Percentiles rank a stretch among this genome's conserved stretches.
phyloP scores from a whole-genome alignment of 2,888 invertebrate species.

The Caradrina clavipalpis region DNA sequence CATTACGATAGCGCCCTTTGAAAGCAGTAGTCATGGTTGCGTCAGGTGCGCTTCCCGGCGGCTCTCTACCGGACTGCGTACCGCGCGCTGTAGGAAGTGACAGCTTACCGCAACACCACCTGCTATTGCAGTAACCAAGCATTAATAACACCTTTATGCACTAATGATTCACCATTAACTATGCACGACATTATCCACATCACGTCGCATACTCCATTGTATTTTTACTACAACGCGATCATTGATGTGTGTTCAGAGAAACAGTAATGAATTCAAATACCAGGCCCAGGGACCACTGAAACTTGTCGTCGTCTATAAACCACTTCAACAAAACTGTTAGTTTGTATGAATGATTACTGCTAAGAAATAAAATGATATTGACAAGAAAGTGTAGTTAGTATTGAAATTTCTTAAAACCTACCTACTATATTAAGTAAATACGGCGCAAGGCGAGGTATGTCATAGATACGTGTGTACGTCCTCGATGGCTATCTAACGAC shows the following conservation, averaged over 20 bases:
- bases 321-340: conserved; percentile 1
- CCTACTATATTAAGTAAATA: conserved; percentile 7
- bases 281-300: neutral
- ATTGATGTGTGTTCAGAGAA: neutral
- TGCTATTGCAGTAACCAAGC: conserved; percentile 26
- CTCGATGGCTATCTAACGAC: conserved; percentile 50
- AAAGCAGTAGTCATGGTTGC: conserved; percentile 31
- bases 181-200: conserved; percentile 24
- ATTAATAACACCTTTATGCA: conserved; percentile 41
- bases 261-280: conserved; percentile 11
- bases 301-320: conserved; percentile 3
- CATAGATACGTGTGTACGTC: conserved; percentile 22
- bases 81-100: conserved; percentile 29
- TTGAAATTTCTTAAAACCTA: neutral
- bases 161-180: conserved; percentile 26
- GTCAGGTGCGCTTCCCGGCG: conserved; percentile 33
- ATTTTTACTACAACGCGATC: neutral
- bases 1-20: conserved; percentile 28
- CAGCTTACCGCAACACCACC: conserved; percentile 41
- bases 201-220: conserved; percentile 20
- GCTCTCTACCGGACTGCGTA: neutral
- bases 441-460: conserved; percentile 2
- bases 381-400: conserved; percentile 7
- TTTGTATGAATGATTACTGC: conserved; percentile 5
- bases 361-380: no score